A percentile compares a stretch with the other conserved stretches of the same genome.
Conservation (phyloP, 2,888 invertebrate species). For the Chymomyza caudatula region DNA sequence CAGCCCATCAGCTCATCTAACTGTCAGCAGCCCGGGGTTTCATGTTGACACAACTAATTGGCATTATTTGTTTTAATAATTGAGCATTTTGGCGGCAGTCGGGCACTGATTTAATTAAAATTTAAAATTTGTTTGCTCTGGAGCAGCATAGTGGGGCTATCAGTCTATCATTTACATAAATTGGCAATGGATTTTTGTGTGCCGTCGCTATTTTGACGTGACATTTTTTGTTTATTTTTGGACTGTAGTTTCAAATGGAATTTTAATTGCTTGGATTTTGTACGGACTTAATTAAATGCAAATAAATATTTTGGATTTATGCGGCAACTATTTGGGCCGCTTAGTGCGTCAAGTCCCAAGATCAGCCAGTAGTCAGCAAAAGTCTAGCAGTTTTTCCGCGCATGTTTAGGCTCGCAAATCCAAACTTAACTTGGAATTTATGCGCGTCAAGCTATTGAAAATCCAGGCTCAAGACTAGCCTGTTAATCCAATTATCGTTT, state of each 20-base stretch:
- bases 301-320: slow-evolving; percentile 66
- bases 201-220: slow-evolving; percentile 2
- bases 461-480: slow-evolving; percentile 40
- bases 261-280: slow-evolving; percentile 59
- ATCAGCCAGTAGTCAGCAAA: slow-evolving; percentile 21
- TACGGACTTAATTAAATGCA: slow-evolving; percentile 58
- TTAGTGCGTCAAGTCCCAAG: slow-evolving; percentile 24
- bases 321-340: slow-evolving; percentile 28
- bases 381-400: slow-evolving; percentile 2
- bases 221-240: slow-evolving; percentile 41
- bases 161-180: slow-evolving; percentile 3
- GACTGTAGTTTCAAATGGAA: slow-evolving; percentile 49
- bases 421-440: slow-evolving; percentile 57
- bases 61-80: slow-evolving; percentile 77
- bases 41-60: slow-evolving; percentile 77
- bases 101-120: slow-evolving; percentile 73
- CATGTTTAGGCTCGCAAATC: slow-evolving; percentile 47
- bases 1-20: no score
- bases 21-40: background rate
- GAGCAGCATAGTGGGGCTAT: background rate
- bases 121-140: slow-evolving; percentile 51
- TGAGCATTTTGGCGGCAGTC: slow-evolving; percentile 68
- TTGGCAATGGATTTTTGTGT: slow-evolving; percentile 5
- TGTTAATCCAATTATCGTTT: slow-evolving; percentile 66
- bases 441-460: slow-evolving; percentile 52